Percentiles rank a stretch among this genome's conserved stretches.
Evolutionary conservation across 2,888 invertebrate species (phyloP).

Genomic region (Alloplasta piceator): DNA sequence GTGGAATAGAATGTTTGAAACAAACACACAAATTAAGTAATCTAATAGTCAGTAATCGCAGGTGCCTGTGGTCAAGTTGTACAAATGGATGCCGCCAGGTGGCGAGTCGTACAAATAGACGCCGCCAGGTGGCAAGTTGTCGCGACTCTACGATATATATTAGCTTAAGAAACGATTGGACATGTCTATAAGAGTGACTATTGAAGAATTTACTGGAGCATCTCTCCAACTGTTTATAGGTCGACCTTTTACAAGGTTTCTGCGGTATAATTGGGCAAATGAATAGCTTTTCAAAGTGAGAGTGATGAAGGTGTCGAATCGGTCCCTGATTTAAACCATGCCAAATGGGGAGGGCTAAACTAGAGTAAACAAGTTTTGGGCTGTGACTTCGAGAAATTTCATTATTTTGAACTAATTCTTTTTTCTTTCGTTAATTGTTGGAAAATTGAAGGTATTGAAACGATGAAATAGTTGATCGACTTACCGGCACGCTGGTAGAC

Average conservation of each 20-base stretch:
- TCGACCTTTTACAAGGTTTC: too few relatives aligned
- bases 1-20: neutral
- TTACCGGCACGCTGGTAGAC: slow-evolving; percentile 79
- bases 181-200: neutral
- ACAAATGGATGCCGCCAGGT: neutral
- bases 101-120: neutral
- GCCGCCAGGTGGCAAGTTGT: neutral
- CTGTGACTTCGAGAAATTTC: neutral
- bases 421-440: neutral
- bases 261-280: too few relatives aligned
- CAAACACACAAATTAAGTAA: slow-evolving; percentile 48
- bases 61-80: neutral
- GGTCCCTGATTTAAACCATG: too few relatives aligned
- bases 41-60: neutral
- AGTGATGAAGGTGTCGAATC: too few relatives aligned
- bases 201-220: neutral
- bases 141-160: neutral
- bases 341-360: too few relatives aligned
- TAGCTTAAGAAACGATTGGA: neutral
- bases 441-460: neutral
- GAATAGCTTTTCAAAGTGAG: too few relatives aligned
- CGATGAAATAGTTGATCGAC: slow-evolving; percentile 45
- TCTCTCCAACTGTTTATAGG: too few relatives aligned
- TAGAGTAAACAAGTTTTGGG: too few relatives aligned
- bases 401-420: neutral